Percentiles rank a stretch among this genome's conserved stretches.
phyloP scores from a whole-genome alignment of 2,113 vertebrate genomes.

The Larimichthys crocea region DNA sequence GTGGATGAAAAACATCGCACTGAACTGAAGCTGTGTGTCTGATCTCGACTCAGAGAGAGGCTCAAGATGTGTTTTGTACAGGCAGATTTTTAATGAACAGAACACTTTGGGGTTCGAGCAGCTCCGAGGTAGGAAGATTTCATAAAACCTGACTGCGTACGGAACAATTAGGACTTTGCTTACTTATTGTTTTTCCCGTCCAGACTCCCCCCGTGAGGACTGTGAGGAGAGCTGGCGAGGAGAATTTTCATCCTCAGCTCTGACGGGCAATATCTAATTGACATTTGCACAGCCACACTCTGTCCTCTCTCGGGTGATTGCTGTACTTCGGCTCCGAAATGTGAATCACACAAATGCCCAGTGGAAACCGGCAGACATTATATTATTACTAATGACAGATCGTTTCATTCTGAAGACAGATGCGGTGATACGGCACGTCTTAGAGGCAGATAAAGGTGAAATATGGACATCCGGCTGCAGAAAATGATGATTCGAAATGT shows the following conservation, averaged over 20 bases:
- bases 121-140: conserved; percentile 31
- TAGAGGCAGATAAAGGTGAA: not conserved
- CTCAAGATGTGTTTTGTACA: conserved; percentile 23
- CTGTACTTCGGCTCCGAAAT: not conserved
- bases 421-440: not conserved
- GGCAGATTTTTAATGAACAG: conserved; percentile 53
- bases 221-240: conserved; percentile 6
- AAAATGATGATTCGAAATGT: not conserved
- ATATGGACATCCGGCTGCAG: not conserved
- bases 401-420: not conserved
- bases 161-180: conserved; percentile 41
- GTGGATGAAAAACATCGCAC: not conserved
- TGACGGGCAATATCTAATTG: conserved; percentile 38
- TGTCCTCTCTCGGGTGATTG: conserved; percentile 1
- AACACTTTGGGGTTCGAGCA: conserved; percentile 13
- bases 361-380: conserved; percentile 5
- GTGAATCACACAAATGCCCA: not conserved
- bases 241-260: conserved; percentile 21
- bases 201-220: conserved; percentile 31
- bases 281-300: conserved; percentile 32
- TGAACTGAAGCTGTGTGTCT: conserved; percentile 14
- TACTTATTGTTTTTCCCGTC: conserved; percentile 39
- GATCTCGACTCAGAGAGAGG: conserved; percentile 26
- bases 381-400: not conserved
- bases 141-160: conserved; percentile 34